A percentile compares a stretch with the other conserved stretches of the same genome.
Conservation (phyloP, 2,888 invertebrate genomes). For the Bellardia pandia region DNA sequence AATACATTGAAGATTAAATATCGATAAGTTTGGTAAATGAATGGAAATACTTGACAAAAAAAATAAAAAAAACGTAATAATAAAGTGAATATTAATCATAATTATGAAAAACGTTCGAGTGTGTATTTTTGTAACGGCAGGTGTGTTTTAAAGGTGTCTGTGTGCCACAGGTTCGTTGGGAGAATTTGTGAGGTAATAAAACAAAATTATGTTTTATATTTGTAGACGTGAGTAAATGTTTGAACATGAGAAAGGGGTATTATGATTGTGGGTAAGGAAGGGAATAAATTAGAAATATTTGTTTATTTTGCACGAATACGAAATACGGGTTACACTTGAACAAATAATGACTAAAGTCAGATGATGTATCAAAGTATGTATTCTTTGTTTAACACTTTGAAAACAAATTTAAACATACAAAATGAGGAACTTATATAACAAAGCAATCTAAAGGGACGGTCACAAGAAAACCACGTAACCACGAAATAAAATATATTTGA, state of each 20-base stretch:
- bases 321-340: constrained; percentile 30
- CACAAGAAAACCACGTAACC: no score
- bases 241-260: neutral
- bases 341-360: constrained; percentile 26
- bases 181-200: constrained; percentile 3
- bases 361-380: neutral
- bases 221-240: neutral
- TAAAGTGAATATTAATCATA: constrained; percentile 46
- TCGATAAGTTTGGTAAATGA: constrained; percentile 41
- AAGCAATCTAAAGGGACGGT: no score
- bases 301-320: constrained; percentile 9
- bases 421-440: no score
- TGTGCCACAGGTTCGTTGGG: neutral
- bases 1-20: constrained; percentile 15
- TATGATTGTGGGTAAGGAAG: neutral
- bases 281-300: constrained; percentile 1
- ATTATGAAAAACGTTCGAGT: constrained; percentile 2
- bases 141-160: neutral
- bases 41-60: neutral
- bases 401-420: no score
- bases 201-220: neutral
- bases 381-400: no score
- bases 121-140: constrained; percentile 11
- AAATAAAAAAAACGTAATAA: neutral
- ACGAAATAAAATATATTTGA: no score